phyloP scores from a whole-genome alignment of 2,888 invertebrate genomes.

The Apamea epomidion region DNA sequence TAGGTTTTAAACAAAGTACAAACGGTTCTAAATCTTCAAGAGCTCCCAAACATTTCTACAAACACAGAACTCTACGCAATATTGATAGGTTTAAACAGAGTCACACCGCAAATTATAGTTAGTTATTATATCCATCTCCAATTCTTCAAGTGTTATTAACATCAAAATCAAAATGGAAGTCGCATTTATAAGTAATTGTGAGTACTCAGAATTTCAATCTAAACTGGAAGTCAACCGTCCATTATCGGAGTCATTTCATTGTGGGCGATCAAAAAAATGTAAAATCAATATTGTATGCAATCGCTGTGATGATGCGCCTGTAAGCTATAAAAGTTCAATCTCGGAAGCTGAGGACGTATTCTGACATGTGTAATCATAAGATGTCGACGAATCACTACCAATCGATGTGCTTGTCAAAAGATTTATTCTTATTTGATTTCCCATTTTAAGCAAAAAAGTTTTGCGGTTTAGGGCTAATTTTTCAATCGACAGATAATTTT shows the following conservation, averaged over 20 bases:
- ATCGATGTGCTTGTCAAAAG: not conserved
- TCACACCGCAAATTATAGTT: not conserved
- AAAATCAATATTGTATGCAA: slow-evolving; percentile 86
- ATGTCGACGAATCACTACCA: not conserved
- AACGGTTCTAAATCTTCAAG: not conserved
- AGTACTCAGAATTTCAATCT: slow-evolving; percentile 48
- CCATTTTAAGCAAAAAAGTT: not conserved
- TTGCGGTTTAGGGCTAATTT: no score
- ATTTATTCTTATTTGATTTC: not conserved
- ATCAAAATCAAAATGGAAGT: not conserved
- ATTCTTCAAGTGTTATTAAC: not conserved
- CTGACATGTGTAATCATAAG: slow-evolving; percentile 54
- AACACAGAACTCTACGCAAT: not conserved
- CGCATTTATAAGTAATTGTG: slow-evolving; percentile 15
- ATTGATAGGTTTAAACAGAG: not conserved
- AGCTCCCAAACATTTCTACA: not conserved
- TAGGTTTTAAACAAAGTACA: not conserved
- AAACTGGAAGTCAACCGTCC: slow-evolving; percentile 26
- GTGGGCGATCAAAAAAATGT: slow-evolving; percentile 70
- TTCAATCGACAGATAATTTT: no score
- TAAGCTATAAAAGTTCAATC: slow-evolving; percentile 80
- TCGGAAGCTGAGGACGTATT: slow-evolving; percentile 71
- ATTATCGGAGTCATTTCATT: slow-evolving; percentile 71
- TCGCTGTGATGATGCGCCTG: slow-evolving; percentile 75
- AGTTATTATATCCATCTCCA: not conserved